Evolutionary conservation across 2,888 invertebrate species (phyloP).

Genomic region (Drosophila bunnanda): DNA sequence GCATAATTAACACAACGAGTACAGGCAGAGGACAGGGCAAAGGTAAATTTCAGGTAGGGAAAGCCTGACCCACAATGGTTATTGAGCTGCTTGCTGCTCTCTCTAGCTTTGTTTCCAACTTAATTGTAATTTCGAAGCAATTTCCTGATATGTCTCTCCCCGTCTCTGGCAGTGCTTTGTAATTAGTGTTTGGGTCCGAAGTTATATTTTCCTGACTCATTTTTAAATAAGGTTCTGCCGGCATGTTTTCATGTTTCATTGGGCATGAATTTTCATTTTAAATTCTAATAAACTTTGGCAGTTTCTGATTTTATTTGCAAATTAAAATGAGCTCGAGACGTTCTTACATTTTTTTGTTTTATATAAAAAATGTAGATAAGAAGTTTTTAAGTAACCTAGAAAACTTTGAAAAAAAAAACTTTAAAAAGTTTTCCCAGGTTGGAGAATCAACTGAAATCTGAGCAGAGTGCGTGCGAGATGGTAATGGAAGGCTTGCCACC

Average conservation of each 20-base stretch:
- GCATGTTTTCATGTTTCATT: not conserved
- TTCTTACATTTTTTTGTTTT: too few species aligned
- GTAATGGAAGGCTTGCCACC: too few species aligned
- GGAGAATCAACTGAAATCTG: too few species aligned
- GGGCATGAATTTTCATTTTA: not conserved
- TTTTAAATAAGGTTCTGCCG: not conserved
- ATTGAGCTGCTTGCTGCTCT: conserved; percentile 33
- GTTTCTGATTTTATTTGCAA: not conserved
- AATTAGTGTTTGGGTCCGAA: conserved; percentile 14
- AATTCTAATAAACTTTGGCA: not conserved
- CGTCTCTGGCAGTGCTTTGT: conserved; percentile 21
- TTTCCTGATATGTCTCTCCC: conserved; percentile 11
- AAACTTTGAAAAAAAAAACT: too few species aligned
- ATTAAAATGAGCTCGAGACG: not conserved
- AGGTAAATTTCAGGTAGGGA: not conserved
- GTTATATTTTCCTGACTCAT: conserved; percentile 5
- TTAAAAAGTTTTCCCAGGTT: too few species aligned
- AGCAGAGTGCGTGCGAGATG: too few species aligned
- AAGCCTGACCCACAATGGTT: conserved; percentile 29
- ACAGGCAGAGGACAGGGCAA: not conserved
- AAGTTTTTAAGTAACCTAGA: too few species aligned
- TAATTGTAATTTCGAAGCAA: conserved; percentile 44
- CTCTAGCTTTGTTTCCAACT: conserved; percentile 12
- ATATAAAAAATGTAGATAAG: too few species aligned
- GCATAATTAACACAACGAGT: conserved; percentile 42